A percentile compares a stretch with the other conserved stretches of the same genome.
Evolutionary conservation across 2,888 invertebrate species (phyloP).

Genomic region (Micoletzkya japonica): DNA sequence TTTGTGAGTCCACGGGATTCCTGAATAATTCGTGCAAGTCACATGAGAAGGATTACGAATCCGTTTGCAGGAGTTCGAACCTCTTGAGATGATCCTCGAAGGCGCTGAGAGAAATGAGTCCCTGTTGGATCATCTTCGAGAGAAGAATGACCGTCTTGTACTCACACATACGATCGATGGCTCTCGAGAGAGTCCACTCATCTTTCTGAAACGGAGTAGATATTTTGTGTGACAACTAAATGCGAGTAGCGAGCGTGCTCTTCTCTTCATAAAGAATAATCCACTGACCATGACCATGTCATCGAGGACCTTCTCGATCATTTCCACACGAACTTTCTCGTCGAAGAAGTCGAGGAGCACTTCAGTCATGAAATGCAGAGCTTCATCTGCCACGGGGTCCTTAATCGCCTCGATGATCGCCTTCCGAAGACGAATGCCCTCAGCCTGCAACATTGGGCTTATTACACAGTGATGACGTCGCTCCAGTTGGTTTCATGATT

Average conservation of each 20-base stretch:
- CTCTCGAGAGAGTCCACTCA: slow-evolving; percentile 16
- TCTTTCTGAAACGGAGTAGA: not conserved
- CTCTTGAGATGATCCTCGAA: slow-evolving; percentile 9
- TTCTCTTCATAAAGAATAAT: not conserved
- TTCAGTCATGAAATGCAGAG: slow-evolving; percentile 15
- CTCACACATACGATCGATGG: slow-evolving; percentile 18
- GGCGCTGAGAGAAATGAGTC: slow-evolving; percentile 10
- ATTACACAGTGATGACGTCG: too few relatives aligned
- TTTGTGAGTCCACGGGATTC: slow-evolving; percentile 19
- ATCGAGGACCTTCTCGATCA: slow-evolving; percentile 16
- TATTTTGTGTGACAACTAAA: not conserved
- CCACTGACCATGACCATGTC: slow-evolving; percentile 18
- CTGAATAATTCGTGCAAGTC: not conserved
- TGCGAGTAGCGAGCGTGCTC: not conserved
- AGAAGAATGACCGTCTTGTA: slow-evolving; percentile 12
- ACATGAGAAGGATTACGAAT: not conserved
- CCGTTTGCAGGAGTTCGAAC: not conserved
- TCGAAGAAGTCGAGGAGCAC: slow-evolving; percentile 20
- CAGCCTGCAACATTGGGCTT: slow-evolving; percentile 10
- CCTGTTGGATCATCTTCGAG: slow-evolving; percentile 17
- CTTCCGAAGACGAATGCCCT: slow-evolving; percentile 4
- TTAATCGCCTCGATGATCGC: slow-evolving; percentile 14
- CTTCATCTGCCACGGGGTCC: slow-evolving; percentile 17
- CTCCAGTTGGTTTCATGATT: too few relatives aligned
- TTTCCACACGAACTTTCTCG: slow-evolving; percentile 9